Conservation (phyloP, 2,113 vertebrate genomes). For the Pedetes capensis region DNA sequence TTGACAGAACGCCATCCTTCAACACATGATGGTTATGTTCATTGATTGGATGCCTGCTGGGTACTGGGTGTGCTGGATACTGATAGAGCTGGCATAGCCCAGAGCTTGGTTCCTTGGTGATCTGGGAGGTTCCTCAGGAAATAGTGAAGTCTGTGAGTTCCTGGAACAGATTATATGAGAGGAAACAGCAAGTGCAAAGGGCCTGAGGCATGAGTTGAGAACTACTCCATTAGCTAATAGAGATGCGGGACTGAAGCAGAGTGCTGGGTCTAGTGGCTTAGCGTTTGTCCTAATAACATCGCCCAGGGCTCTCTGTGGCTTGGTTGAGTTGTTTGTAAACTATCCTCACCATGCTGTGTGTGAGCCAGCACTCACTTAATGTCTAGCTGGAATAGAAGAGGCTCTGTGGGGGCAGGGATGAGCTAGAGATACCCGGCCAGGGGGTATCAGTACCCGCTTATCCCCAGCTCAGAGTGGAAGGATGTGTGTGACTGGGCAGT, state of each 20-base stretch:
- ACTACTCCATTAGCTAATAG: background rate
- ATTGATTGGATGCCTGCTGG: fast-evolving
- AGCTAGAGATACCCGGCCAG: no score
- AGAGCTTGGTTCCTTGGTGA: no score
- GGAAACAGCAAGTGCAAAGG: background rate
- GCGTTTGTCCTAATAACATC: fast-evolving
- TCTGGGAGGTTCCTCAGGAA: background rate
- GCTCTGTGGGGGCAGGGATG: background rate
- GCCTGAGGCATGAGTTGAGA: background rate
- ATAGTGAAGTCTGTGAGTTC: background rate
- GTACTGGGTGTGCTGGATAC: fast-evolving
- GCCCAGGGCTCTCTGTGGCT: background rate
- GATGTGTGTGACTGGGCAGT: no score
- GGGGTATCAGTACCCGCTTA: no score
- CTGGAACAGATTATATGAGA: background rate
- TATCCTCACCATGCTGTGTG: background rate
- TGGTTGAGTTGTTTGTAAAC: background rate
- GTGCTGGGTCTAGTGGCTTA: background rate
- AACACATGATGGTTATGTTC: no score
- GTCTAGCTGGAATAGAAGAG: background rate
- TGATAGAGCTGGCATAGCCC: no score
- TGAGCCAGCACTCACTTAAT: background rate
- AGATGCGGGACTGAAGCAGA: background rate
- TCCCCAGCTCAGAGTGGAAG: no score
- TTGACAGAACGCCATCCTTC: no score